Evolutionary conservation across 2,113 vertebrate genomes (phyloP), one percentile per base, ranked within the genome.

Genomic region (Myiagra hebetior): DNA sequence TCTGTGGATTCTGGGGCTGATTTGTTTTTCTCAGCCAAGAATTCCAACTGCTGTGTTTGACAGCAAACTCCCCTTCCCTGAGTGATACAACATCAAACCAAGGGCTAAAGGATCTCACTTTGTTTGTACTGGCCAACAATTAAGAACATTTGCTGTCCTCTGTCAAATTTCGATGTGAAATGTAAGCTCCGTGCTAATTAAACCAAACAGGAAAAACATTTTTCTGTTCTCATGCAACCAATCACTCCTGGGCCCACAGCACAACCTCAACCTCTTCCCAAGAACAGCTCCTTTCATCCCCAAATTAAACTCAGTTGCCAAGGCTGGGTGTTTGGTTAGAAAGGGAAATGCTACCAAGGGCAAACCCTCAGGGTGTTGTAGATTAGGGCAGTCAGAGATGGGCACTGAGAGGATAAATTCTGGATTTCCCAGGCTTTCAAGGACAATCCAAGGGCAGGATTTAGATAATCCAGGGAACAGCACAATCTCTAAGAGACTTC

Each of bases 181-280:
- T 47, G 56, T 56, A 95, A 95, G 67, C 74, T 77, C 75, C 22
- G 19, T 68, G 90, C 85, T 96, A 91, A 97, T 96, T 85, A 88
- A 90, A 92, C 89, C 79, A 95, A 96, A 95, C 73, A 95, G 84
- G 89, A 91, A 95, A 95, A 96, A 65, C 86, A 87, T 91, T 96
- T 93, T 87, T 92, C 46, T 92, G 7, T n/a, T 87, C 92, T 96
- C 92, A 68, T 60, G 68, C 82, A 95, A 78, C 55, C 70, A 81
- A 87, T 57, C 67, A 67, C 81, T 91, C 78, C 89, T 87, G 92
- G 30, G 30, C 28, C 63, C 87, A 96, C 94, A 81, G 56, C 46
- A 85, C 79, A 75, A 81, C 35, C 33, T 85, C 82, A 79, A 9
- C 50, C 67, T 88, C 79, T 50, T 41, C 82, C 30, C 20, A 59